Conservation (phyloP, 2,888 invertebrate species). For the Mechanitis mazaeus region DNA sequence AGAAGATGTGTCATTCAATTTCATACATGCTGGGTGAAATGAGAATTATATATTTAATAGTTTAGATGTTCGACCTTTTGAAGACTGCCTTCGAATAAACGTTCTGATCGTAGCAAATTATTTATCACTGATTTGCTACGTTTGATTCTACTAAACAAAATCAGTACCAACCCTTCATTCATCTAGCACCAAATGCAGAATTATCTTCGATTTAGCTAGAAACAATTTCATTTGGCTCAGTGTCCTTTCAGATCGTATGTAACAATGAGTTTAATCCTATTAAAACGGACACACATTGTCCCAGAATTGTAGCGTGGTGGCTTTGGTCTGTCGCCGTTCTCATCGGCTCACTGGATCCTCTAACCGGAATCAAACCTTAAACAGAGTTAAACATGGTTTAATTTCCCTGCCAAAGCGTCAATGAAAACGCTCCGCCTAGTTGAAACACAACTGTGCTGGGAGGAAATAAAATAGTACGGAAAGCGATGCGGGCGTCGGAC, state of each 20-base stretch:
- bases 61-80: too few species aligned
- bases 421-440: conserved; percentile 68
- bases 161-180: conserved; percentile 24
- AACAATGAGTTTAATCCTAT: conserved; percentile 74
- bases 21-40: too few species aligned
- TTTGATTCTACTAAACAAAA: conserved; percentile 6
- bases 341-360: conserved; percentile 55
- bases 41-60: too few species aligned
- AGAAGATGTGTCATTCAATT: too few species aligned
- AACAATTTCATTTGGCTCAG: conserved; percentile 63
- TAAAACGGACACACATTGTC: conserved; percentile 73
- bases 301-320: conserved; percentile 69
- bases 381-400: conserved; percentile 74
- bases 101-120: too few species aligned
- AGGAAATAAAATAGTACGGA: conserved; percentile 75
- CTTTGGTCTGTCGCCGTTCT: conserved; percentile 72
- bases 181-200: conserved; percentile 34
- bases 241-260: conserved; percentile 64
- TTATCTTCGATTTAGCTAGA: conserved; percentile 50
- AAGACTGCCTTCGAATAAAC: too few species aligned
- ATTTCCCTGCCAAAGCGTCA: conserved; percentile 59
- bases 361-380: conserved; percentile 73
- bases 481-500: conserved; percentile 76
- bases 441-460: conserved; percentile 70
- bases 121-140: too few species aligned